Base-by-base conservation (phyloP, 1,140 invertebrate genomes). In the Nasonia giraulti region DNA sequence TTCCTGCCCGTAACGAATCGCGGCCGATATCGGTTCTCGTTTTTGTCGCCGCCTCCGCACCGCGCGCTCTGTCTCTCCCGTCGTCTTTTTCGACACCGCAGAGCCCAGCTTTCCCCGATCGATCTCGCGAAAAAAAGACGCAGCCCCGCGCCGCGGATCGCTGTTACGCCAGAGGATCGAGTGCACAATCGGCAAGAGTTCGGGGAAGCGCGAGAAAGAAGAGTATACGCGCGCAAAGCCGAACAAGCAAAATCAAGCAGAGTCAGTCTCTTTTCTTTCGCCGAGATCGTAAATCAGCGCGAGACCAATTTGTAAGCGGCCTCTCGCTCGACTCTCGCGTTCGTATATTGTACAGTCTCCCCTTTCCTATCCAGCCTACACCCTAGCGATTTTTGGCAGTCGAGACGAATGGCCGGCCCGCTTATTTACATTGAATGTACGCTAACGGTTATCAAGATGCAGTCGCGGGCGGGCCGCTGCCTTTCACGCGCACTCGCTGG, bases 1-100 rank as follows among this genome's bases (percentile, higher is more conserved):
- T 84, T 91, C 88, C 86, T 89, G 84, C 80, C 86, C 86, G 88
- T 84, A 89, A 90, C 89, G 82, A 91, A 91, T 91, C 37, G 27
- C 33, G 31, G 37, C 14, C 31, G 33, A 62, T 37, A 6, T 62
- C 55, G 55, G 17, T 37, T 50, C 71, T 5, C 40, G 11, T 14
- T 75, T 47, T 50, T 27, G 55, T 44, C 23, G 68, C 68, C 8
- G 17, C 40, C 2, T 37, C 47, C 27, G 23, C 40, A 23, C 55
- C 31, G 55, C 27, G 62, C 33, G 2, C 33, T 37, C 40, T 82
- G 44, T 37, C 71, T 40, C 31, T 33, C 71, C 33, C 5, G 66
- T 37, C 7, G 12, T 50, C 80, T 27, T 37, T 3, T 12, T 27
- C 66, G 23, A 23, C 8, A 50, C 11, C 40, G 66, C 14, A 6